Evolutionary conservation across 2,888 invertebrate species (phyloP), one percentile per base, ranked within the genome.

Genomic region (Lordiphosa andalusiaca): DNA sequence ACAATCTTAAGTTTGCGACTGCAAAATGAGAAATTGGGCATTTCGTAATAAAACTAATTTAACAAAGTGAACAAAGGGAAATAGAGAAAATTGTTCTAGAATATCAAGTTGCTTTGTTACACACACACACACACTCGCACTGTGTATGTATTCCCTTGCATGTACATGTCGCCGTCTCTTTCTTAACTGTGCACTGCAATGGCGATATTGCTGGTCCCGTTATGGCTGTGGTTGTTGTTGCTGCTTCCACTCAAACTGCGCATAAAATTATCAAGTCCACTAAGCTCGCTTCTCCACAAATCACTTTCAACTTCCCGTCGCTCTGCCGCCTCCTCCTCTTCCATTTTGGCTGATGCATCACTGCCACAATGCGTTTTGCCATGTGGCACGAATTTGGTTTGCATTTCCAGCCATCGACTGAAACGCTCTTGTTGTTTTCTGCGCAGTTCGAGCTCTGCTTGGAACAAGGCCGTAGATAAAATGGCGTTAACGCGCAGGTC

Each of bases 211-310:
- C 39, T 58, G 63, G 51, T 19, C 66, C 41, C 35, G 19, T 19
- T 19, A 19, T 53, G 52, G 58, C 62, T 78, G 57, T 64, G 84
- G 30, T 9, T 30, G 3, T 30, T 30, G 30, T 4, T 30, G 25
- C 30, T 30, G 30, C 30, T 30, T 9, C 30, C 30, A 30, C 88
- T 91, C 58, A 92, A 85, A 78, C 91, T 90, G 49, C 89, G 90
- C 91, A 93, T 91, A 82, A 93, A 93, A 66, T 88, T 88, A 86
- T 93, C 91, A 71, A 93, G 86, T 74, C 91, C 91, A 86, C 89
- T 90, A 47, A 92, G 88, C 83, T 92, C 92, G 71, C 91, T 90
- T 70, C 86, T 88, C 89, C 89, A 89, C 62, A 89, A 67, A 71
- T 86, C 85, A 69, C 86, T 84, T 51, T 77, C 81, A 41, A 87